These are phyloP conservation scores for Drosophila miranda DNA, from an alignment of 1,140 invertebrate species.

Conservation along the genomic window DNA sequence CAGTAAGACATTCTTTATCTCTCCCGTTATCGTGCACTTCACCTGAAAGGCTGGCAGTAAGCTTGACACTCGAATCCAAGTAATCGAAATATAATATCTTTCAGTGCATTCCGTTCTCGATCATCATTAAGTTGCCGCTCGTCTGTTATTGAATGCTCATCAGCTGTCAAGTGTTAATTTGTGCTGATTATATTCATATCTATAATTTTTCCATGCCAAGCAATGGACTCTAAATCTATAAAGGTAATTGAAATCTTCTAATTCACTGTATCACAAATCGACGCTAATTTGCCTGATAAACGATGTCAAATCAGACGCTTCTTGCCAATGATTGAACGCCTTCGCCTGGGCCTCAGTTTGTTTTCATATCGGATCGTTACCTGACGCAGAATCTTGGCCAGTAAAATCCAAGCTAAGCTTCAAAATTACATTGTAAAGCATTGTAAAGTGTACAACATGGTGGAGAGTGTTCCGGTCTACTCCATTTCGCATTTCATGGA, in stretches of 20 bases:
- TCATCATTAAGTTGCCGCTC: slow-evolving; percentile 15
- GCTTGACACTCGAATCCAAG: slow-evolving; percentile 11
- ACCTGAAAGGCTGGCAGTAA: slow-evolving; percentile 22
- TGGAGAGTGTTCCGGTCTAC: slow-evolving; percentile 61
- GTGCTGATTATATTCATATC: slow-evolving; percentile 38
- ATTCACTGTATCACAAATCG: slow-evolving; percentile 25
- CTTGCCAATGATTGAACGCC: slow-evolving; percentile 23
- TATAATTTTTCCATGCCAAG: slow-evolving; percentile 47
- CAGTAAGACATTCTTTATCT: slow-evolving; percentile 51
- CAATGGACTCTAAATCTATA: slow-evolving; percentile 32
- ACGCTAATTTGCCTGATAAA: slow-evolving; percentile 59
- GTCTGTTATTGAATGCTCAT: slow-evolving; percentile 18
- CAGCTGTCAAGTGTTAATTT: slow-evolving; percentile 53
- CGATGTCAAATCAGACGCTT: slow-evolving; percentile 11
- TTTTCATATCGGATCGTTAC: slow-evolving; percentile 33
- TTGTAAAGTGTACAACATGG: slow-evolving; percentile 33
- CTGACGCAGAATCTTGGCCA: slow-evolving; percentile 11
- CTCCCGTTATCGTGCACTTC: slow-evolving; percentile 39
- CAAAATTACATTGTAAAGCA: slow-evolving; percentile 6
- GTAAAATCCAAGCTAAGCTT: not conserved
- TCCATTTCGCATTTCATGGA: slow-evolving; percentile 76
- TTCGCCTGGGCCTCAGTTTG: slow-evolving; percentile 40
- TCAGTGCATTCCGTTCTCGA: slow-evolving; percentile 20
- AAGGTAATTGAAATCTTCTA: slow-evolving; percentile 42
- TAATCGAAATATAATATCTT: slow-evolving; percentile 19